phyloP scores from a whole-genome alignment of 2,113 vertebrate species.

The Alouatta palliata region DNA sequence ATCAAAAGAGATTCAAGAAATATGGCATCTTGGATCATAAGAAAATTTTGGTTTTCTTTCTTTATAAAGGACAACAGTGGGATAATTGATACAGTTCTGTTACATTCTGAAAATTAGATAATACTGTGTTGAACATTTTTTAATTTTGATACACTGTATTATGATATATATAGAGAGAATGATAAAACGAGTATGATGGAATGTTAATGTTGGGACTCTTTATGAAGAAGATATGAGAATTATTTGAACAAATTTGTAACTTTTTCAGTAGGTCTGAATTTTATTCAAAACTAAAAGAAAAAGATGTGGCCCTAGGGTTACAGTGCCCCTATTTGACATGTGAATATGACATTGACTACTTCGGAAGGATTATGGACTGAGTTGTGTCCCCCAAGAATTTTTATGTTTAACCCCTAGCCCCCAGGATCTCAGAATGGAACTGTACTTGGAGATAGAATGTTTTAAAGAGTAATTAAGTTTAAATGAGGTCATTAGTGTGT shows the following conservation, averaged over 20 bases:
- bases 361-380: background rate
- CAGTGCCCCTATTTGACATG: background rate
- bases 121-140: background rate
- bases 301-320: background rate
- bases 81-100: background rate
- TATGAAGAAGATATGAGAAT: background rate
- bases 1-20: background rate
- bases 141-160: background rate
- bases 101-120: background rate
- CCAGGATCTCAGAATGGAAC: background rate
- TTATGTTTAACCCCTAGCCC: background rate
- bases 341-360: background rate
- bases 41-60: slow-evolving; percentile 8
- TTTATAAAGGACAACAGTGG: background rate
- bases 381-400: background rate
- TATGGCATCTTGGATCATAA: background rate
- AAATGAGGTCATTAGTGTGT: background rate
- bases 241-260: background rate
- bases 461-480: background rate
- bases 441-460: background rate
- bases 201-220: background rate
- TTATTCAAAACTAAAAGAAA: background rate
- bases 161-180: background rate
- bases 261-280: background rate
- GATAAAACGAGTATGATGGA: background rate